Evolutionary conservation across 2,113 vertebrate genomes (phyloP).

Genomic region (Cyanistes caeruleus): DNA sequence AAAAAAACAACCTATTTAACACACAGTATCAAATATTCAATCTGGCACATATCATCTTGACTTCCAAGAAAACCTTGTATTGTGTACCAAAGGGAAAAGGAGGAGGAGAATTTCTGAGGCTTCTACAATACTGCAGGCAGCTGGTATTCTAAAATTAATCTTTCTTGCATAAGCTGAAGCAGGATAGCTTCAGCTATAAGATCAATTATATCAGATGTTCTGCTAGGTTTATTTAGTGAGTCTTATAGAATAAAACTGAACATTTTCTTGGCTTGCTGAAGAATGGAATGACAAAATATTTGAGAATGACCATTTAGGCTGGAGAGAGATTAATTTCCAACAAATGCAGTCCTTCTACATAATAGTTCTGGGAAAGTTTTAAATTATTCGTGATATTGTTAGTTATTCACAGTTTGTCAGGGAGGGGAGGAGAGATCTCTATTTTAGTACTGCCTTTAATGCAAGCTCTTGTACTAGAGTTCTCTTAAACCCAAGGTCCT

Average conservation of each 20-base stretch:
- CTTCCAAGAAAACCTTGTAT: background rate
- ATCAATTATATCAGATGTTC: background rate
- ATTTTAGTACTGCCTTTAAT: background rate
- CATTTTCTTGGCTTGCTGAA: background rate
- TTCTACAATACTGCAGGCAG: background rate
- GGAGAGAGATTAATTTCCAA: background rate
- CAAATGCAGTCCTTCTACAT: background rate
- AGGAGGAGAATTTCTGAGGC: background rate
- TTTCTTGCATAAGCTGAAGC: background rate
- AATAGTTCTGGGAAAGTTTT: background rate
- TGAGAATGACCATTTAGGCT: background rate
- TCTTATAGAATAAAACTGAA: background rate
- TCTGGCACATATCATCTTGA: background rate
- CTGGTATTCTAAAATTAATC: slow-evolving; percentile 15
- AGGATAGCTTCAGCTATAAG: background rate
- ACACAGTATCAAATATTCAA: background rate
- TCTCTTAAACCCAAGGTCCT: background rate
- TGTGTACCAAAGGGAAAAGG: background rate
- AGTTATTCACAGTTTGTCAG: background rate
- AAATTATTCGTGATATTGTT: background rate
- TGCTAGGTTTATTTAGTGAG: background rate
- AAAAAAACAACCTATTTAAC: background rate
- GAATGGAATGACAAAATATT: background rate
- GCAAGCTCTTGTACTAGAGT: background rate
- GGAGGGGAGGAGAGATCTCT: background rate